These are phyloP conservation scores for Crypturellus tataupa DNA, from an alignment of 2,797 vertebrate genomes.

Conservation along the genomic window DNA sequence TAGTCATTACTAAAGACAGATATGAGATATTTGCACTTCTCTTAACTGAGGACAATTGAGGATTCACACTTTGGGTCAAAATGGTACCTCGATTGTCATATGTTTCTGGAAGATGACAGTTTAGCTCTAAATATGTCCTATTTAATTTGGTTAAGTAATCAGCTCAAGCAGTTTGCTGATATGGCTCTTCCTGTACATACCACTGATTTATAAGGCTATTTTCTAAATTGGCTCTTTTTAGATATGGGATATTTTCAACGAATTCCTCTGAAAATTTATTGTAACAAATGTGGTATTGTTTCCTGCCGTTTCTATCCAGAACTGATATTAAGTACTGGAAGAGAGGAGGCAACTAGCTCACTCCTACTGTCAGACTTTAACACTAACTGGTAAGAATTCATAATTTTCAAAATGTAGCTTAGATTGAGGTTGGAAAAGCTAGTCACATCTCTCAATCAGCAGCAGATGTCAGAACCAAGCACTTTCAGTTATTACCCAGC, in stretches of 20 bases:
- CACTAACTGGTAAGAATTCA: conserved; percentile 56
- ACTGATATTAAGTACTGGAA: conserved; percentile 57
- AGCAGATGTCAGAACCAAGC: conserved; percentile 65
- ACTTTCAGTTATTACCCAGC: conserved; percentile 66
- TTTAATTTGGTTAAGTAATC: not conserved
- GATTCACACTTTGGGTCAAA: not conserved
- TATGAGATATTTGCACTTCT: not conserved
- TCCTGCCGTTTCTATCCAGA: conserved; percentile 62
- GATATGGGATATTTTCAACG: conserved; percentile 39
- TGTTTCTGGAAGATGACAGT: not conserved
- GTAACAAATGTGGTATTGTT: conserved; percentile 54
- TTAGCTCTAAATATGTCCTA: not conserved
- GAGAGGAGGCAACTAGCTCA: conserved; percentile 48
- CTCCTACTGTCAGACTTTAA: conserved; percentile 62
- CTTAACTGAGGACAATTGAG: not conserved
- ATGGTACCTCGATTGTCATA: not conserved
- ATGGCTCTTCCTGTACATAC: not conserved
- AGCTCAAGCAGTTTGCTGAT: not conserved
- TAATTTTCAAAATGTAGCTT: conserved; percentile 51
- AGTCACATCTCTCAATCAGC: conserved; percentile 42
- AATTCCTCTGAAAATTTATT: conserved; percentile 64
- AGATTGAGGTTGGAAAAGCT: conserved; percentile 42
- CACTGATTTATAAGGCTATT: conserved; percentile 4
- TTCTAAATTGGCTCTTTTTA: conserved; percentile 31
- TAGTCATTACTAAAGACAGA: not conserved